Percentiles rank a stretch among this genome's conserved stretches.
Conservation (phyloP, 1,140 invertebrate genomes). For the Chironomus striatipennis region DNA sequence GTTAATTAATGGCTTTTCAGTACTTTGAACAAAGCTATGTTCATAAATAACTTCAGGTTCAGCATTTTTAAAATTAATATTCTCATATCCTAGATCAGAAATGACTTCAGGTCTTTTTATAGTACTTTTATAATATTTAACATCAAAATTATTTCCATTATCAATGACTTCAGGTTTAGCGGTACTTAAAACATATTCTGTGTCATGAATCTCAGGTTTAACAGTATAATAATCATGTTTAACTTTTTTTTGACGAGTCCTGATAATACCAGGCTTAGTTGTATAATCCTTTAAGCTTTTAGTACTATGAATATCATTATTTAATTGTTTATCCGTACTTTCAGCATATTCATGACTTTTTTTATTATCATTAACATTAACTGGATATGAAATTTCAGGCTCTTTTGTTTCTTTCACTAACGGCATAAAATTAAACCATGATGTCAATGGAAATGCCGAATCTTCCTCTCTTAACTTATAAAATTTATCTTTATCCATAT, state of each 20-base stretch:
- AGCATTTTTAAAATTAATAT: neutral
- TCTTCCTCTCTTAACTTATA: neutral
- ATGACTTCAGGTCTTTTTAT: too few species aligned
- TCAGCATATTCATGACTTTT: neutral
- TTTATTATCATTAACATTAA: neutral
- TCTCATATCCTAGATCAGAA: too few species aligned
- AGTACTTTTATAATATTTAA: too few species aligned
- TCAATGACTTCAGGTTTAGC: neutral
- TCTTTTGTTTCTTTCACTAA: neutral
- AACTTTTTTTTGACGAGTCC: neutral
- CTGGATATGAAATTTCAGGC: conserved; percentile 14
- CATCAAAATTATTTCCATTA: neutral
- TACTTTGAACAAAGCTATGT: neutral
- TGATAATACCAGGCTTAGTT: neutral
- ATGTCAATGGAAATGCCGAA: neutral
- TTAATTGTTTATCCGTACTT: neutral
- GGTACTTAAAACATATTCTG: too few species aligned
- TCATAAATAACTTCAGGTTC: neutral
- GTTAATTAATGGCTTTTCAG: neutral
- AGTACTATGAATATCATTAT: neutral
- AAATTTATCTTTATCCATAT: conserved; percentile 18
- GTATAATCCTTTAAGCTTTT: too few species aligned
- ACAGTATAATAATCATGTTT: neutral
- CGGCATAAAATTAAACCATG: neutral
- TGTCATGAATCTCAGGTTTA: neutral